Conservation (phyloP, 2,113 vertebrate genomes). For the Eubucco bourcierii region DNA sequence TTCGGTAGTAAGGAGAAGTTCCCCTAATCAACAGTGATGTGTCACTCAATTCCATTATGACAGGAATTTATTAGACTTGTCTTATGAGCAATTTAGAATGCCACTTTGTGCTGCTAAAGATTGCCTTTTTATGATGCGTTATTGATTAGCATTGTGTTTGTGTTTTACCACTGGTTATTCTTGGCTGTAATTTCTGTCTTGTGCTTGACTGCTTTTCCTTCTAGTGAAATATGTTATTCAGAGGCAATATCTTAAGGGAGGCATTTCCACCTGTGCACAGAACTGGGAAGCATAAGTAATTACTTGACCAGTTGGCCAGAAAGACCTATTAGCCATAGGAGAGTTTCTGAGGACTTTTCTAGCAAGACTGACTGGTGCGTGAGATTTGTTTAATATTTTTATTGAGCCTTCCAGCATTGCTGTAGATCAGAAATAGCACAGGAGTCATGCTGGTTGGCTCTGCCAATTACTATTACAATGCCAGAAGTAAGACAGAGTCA, state of each 20-base stretch:
- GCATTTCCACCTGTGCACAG: background rate
- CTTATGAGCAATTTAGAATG: background rate
- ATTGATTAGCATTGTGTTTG: background rate
- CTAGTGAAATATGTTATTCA: background rate
- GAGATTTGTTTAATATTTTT: background rate
- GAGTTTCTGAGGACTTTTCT: background rate
- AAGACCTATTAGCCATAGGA: background rate
- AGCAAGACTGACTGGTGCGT: background rate
- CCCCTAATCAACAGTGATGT: background rate
- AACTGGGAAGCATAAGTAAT: background rate
- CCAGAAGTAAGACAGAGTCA: background rate
- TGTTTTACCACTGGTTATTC: background rate
- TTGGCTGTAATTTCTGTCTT: background rate
- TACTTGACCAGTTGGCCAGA: background rate
- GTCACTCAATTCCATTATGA: slow-evolving; percentile 1
- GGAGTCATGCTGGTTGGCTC: background rate
- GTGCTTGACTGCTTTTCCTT: background rate
- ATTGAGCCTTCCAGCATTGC: background rate
- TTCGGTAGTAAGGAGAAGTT: background rate
- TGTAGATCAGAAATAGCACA: background rate
- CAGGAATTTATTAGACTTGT: slow-evolving; percentile 12
- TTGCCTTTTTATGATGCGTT: background rate
- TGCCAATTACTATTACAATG: background rate
- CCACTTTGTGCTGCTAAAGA: background rate
- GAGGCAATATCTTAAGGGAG: background rate